These are phyloP conservation scores for Hippocampus guttulatus DNA, from an alignment of 2,113 vertebrate species.

Conservation along the genomic window DNA sequence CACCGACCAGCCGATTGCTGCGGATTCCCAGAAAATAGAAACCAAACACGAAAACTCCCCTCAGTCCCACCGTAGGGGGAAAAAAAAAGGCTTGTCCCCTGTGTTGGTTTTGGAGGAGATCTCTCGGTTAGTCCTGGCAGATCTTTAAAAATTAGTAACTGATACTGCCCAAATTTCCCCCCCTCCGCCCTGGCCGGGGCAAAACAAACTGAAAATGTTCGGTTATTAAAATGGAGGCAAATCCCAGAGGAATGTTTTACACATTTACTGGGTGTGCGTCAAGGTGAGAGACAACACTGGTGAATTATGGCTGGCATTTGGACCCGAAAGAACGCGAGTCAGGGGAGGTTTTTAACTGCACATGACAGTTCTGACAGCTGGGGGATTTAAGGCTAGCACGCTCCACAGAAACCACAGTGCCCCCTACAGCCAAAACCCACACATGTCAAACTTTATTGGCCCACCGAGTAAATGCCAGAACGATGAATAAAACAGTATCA, in stretches of 20 bases:
- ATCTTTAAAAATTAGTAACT: slow-evolving; percentile 73
- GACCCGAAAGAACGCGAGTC: slow-evolving; percentile 45
- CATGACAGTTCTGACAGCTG: slow-evolving; percentile 59
- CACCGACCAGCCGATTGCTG: slow-evolving; percentile 40
- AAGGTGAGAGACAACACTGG: slow-evolving; percentile 75
- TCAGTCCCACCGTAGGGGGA: slow-evolving; percentile 40
- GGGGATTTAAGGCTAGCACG: slow-evolving; percentile 51
- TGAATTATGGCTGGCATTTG: slow-evolving; percentile 72
- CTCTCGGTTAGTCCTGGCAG: slow-evolving; percentile 60
- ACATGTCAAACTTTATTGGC: slow-evolving; percentile 70
- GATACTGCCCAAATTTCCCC: slow-evolving; percentile 57
- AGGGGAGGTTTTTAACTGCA: slow-evolving; percentile 43
- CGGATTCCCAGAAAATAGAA: slow-evolving; percentile 64
- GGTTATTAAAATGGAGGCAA: slow-evolving; percentile 75
- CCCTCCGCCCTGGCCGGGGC: neutral
- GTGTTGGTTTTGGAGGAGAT: slow-evolving; percentile 75
- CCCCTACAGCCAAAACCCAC: slow-evolving; percentile 67
- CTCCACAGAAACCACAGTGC: slow-evolving; percentile 63
- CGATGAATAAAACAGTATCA: slow-evolving; percentile 70
- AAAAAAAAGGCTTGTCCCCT: slow-evolving; percentile 59
- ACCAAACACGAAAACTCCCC: slow-evolving; percentile 63
- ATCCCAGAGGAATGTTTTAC: slow-evolving; percentile 74
- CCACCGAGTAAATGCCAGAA: slow-evolving; percentile 68
- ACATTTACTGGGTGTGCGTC: slow-evolving; percentile 74
- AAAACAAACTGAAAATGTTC: slow-evolving; percentile 53